Conservation (phyloP, 2,797 vertebrate species). For the Zalophus californianus region DNA sequence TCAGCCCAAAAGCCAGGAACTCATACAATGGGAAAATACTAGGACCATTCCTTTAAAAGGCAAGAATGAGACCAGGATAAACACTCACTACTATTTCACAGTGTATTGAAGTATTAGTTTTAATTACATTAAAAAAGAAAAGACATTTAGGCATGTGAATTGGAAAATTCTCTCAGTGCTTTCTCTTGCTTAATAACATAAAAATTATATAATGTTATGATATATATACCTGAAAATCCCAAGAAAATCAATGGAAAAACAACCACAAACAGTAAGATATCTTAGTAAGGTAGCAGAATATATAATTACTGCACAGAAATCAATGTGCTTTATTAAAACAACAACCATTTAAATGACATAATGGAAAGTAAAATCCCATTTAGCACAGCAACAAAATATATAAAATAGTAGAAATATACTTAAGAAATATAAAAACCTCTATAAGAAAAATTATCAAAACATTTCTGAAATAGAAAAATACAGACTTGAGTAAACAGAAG, state of each 20-base stretch:
- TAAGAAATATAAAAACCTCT: not conserved
- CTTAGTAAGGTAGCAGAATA: not conserved
- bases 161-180: not conserved
- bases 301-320: not conserved
- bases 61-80: not conserved
- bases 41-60: not conserved
- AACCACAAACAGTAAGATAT: not conserved
- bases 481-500: not conserved
- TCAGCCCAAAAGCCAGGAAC: not conserved
- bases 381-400: not conserved
- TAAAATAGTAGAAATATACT: not conserved
- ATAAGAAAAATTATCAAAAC: not conserved
- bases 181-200: conserved; percentile 33
- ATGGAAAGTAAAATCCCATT: not conserved
- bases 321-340: not conserved
- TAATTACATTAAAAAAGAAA: conserved; percentile 14
- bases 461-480: not conserved
- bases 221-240: not conserved
- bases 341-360: not conserved
- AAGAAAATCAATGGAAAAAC: conserved; percentile 22
- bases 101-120: too few relatives aligned
- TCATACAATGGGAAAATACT: not conserved
- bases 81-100: not conserved
- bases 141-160: not conserved
- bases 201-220: not conserved